These are phyloP conservation scores for Condylura cristata DNA, from an alignment of 2,113 vertebrate genomes.

Conservation along the genomic window DNA sequence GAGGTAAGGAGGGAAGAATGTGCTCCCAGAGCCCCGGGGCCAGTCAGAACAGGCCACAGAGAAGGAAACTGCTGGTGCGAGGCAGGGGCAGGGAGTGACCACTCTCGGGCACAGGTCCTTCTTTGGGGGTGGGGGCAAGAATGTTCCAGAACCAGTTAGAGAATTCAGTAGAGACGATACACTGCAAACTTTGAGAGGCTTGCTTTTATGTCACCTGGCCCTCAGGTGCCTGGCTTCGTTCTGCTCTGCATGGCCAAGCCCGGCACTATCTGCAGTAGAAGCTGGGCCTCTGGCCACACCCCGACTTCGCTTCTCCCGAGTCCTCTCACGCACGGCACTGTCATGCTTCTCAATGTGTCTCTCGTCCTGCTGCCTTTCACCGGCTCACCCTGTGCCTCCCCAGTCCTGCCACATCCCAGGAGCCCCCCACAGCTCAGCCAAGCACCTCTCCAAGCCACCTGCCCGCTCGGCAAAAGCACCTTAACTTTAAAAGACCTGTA, in stretches of 20 bases:
- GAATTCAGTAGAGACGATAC: not conserved
- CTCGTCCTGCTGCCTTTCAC: too few relatives aligned
- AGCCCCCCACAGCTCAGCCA: too few relatives aligned
- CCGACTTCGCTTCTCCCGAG: not conserved
- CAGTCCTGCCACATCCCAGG: too few relatives aligned
- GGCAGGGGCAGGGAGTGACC: rapidly evolving
- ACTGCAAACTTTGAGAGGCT: not conserved
- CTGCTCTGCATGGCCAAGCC: not conserved
- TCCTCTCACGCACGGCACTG: not conserved
- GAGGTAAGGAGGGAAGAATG: not conserved
- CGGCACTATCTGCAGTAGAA: not conserved
- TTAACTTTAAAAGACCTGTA: too few relatives aligned
- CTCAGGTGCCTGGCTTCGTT: not conserved
- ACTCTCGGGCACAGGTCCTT: not conserved
- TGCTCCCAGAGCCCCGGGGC: rapidly evolving
- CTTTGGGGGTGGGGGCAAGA: not conserved
- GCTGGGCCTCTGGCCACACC: not conserved
- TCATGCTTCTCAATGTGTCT: not conserved
- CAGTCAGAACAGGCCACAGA: not conserved
- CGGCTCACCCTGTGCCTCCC: not conserved
- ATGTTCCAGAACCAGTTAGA: not conserved
- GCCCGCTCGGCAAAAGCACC: too few relatives aligned
- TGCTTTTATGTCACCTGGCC: not conserved
- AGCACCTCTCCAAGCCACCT: too few relatives aligned
- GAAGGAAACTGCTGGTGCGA: not conserved